Percentiles rank a stretch among this genome's conserved stretches.
Conservation (phyloP, 2,113 vertebrate species). For the Diglossa brunneiventris region DNA sequence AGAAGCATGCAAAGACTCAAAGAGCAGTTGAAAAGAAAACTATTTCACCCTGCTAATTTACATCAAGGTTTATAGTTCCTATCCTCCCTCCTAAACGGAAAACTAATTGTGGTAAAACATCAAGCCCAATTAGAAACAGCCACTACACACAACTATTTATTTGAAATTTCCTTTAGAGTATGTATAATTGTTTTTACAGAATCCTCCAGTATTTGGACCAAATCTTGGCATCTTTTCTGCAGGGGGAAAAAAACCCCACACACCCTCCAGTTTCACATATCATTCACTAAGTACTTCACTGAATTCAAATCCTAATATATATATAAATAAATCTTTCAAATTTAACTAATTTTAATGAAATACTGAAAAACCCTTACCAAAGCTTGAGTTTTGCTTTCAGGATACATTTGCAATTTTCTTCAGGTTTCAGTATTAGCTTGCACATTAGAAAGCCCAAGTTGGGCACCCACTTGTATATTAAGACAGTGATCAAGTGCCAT, state of each 20-base stretch:
- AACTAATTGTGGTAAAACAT: constrained; percentile 13
- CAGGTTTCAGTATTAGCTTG: not conserved
- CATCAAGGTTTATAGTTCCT: constrained; percentile 1
- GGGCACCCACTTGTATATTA: not conserved
- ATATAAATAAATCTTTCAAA: not conserved
- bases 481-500: not conserved
- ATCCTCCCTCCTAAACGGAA: not conserved
- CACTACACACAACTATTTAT: not conserved
- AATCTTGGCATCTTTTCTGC: not conserved
- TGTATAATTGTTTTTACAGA: not conserved
- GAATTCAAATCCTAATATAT: not conserved
- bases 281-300: not conserved
- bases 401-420: not conserved
- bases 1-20: not conserved
- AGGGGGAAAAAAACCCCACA: not conserved
- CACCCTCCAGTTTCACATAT: not conserved
- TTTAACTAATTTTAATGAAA: not conserved
- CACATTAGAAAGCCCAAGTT: not conserved
- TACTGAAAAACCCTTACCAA: not conserved
- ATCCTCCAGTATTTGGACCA: not conserved
- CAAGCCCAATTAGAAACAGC: constrained; percentile 6
- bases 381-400: not conserved
- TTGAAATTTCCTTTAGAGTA: not conserved
- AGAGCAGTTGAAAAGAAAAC: not conserved
- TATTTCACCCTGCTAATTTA: not conserved